Conservation (phyloP, 2,113 vertebrate genomes). For the Rallus limicola region DNA sequence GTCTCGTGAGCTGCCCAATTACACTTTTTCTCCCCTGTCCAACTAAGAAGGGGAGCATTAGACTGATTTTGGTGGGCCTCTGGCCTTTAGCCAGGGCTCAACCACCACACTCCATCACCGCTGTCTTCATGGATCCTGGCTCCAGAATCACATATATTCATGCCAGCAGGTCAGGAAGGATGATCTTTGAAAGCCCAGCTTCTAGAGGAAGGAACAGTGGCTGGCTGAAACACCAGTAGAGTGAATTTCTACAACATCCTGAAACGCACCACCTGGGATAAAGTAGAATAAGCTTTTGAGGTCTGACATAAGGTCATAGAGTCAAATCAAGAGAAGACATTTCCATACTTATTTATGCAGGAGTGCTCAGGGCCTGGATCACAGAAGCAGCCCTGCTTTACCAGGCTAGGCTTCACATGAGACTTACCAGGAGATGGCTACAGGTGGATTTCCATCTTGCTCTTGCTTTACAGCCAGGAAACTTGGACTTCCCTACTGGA, state of each 20-base stretch:
- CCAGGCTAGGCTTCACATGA: background rate
- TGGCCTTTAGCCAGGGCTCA: too few species aligned
- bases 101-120: too few species aligned
- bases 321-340: background rate
- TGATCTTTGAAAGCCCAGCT: background rate
- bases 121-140: background rate
- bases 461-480: background rate
- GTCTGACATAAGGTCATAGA: background rate
- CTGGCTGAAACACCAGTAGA: background rate
- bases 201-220: background rate
- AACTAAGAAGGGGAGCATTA: too few species aligned
- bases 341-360: background rate
- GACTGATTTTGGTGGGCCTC: too few species aligned
- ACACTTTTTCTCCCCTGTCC: too few species aligned
- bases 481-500: accelerated
- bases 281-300: background rate
- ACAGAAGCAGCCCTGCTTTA: background rate
- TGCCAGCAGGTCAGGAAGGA: background rate
- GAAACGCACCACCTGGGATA: background rate
- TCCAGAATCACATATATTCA: accelerated
- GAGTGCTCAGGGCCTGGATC: background rate
- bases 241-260: background rate
- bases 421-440: background rate
- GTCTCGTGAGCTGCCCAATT: too few species aligned
- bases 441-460: background rate